Percentiles rank a stretch among this genome's conserved stretches.
Evolutionary conservation across 2,888 invertebrate species (phyloP).

Genomic region (Drosophila buzzatii): DNA sequence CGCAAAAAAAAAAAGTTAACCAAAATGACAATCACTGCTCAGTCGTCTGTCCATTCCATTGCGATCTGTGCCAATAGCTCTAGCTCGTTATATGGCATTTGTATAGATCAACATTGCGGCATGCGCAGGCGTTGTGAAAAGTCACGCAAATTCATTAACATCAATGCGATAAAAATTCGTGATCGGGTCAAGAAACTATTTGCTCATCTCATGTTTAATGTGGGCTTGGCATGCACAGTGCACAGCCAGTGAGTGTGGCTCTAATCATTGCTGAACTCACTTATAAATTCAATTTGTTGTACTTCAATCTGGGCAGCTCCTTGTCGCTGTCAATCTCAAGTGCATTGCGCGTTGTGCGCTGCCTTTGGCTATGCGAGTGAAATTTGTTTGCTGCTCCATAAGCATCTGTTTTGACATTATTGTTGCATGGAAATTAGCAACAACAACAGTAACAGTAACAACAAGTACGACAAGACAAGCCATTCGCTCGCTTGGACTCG

Average conservation of each 20-base stretch:
- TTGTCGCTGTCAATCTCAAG: constrained; percentile 52
- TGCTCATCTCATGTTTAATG: constrained; percentile 14
- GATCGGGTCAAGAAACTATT: constrained; percentile 58
- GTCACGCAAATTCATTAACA: constrained; percentile 59
- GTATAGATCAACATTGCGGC: constrained; percentile 59
- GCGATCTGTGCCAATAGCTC: constrained; percentile 16
- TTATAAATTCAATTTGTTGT: constrained; percentile 43
- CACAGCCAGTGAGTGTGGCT: background rate
- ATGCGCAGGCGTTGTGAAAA: constrained; percentile 42
- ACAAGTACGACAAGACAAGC: background rate
- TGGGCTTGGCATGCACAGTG: constrained; percentile 17
- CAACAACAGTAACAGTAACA: constrained; percentile 28
- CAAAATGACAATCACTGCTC: constrained; percentile 34
- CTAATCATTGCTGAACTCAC: background rate
- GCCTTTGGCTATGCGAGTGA: constrained; percentile 32
- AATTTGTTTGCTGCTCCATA: constrained; percentile 28
- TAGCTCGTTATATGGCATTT: constrained; percentile 6
- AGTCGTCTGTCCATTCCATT: background rate
- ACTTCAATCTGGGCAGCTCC: constrained; percentile 35
- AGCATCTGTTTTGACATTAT: constrained; percentile 52
- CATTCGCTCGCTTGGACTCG: constrained; percentile 30
- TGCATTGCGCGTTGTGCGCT: constrained; percentile 48
- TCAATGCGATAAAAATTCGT: constrained; percentile 48
- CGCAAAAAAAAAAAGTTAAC: constrained; percentile 14
- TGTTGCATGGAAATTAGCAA: constrained; percentile 49